phyloP scores from a whole-genome alignment of 2,888 invertebrate species.

The Tholera decimalis region DNA sequence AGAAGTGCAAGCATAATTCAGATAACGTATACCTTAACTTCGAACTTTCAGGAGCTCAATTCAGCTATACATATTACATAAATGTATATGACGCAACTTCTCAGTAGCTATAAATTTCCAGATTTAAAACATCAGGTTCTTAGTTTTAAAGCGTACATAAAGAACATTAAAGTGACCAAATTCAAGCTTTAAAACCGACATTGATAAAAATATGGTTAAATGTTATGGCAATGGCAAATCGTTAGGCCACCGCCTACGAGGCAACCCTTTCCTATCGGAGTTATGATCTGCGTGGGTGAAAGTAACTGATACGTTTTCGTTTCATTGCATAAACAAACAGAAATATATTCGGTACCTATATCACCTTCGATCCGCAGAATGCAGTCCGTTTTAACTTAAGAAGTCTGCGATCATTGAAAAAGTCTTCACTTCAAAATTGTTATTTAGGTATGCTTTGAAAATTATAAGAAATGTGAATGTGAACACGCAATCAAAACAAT shows the following conservation, averaged over 20 bases:
- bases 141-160: neutral
- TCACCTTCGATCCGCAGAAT: constrained; percentile 3
- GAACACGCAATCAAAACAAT: constrained; percentile 33
- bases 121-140: neutral
- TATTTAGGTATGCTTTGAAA: neutral
- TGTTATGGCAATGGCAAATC: constrained; percentile 39
- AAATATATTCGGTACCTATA: constrained; percentile 11
- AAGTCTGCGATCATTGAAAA: constrained; percentile 1
- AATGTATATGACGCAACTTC: no score
- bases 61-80: no score
- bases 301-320: constrained; percentile 41
- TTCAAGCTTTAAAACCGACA: constrained; percentile 2
- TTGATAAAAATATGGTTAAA: constrained; percentile 37
- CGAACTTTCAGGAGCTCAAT: no score
- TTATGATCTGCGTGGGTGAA: constrained; percentile 51
- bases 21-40: no score
- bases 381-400: neutral
- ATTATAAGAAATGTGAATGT: constrained; percentile 22
- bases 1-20: no score
- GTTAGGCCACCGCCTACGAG: constrained; percentile 47
- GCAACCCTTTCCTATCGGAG: constrained; percentile 52
- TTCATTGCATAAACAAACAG: constrained; percentile 24
- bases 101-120: no score
- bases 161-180: constrained; percentile 12
- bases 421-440: constrained; percentile 12